A percentile compares a stretch with the other conserved stretches of the same genome.
Evolutionary conservation across 2,888 invertebrate genomes (phyloP).

Genomic region (Nemapogon koenigi): DNA sequence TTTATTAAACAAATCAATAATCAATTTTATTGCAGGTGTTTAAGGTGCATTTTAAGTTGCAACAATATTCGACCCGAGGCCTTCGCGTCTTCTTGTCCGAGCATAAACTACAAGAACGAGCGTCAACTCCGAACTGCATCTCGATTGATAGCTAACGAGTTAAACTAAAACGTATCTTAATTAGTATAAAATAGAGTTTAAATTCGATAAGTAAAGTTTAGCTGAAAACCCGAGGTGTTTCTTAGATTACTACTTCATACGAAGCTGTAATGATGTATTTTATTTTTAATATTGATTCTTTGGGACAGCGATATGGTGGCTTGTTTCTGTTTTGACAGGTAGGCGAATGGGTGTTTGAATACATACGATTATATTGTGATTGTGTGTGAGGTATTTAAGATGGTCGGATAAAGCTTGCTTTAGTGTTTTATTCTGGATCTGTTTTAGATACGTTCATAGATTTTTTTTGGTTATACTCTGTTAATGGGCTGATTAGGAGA

Average conservation of each 20-base stretch:
- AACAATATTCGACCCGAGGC: not conserved
- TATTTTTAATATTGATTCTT: conserved; percentile 3
- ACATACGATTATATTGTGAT: conserved; percentile 56
- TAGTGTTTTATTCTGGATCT: conserved; percentile 21
- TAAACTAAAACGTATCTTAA: no score
- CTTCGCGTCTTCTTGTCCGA: conserved; percentile 32
- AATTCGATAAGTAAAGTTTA: no score
- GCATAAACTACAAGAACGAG: conserved; percentile 54
- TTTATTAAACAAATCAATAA: conserved; percentile 4
- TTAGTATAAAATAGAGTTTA: no score
- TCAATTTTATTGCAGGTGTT: not conserved
- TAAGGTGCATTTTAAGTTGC: conserved; percentile 1
- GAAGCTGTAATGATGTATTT: conserved; percentile 6
- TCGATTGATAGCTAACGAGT: conserved; percentile 43
- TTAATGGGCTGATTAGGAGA: conserved; percentile 55
- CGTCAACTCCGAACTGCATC: conserved; percentile 61
- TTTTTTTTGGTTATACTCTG: conserved; percentile 43
- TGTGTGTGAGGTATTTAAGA: conserved; percentile 51
- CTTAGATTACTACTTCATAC: conserved; percentile 4
- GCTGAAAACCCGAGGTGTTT: conserved; percentile 1
- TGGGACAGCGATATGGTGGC: conserved; percentile 1
- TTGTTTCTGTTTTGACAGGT: conserved; percentile 56
- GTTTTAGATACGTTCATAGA: conserved; percentile 30
- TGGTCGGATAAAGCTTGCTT: conserved; percentile 35
- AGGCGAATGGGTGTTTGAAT: conserved; percentile 40